Conservation (phyloP, 2,113 vertebrate species). For the Elachura formosa region DNA sequence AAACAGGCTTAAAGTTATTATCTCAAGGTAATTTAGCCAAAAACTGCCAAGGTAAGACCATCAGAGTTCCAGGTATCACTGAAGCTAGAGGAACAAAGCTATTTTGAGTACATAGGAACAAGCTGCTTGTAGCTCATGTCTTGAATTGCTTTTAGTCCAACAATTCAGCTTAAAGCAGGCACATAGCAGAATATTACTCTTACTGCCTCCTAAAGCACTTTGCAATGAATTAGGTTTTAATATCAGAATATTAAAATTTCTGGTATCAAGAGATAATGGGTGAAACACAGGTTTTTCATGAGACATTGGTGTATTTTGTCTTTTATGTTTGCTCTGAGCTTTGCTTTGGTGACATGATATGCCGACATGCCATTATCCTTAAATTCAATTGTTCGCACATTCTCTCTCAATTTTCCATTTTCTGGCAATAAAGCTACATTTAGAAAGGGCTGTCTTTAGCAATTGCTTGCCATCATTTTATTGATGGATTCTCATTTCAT, state of each 20-base stretch:
- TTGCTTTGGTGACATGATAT: conserved; percentile 32
- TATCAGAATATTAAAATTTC: conserved; percentile 44
- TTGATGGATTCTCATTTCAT: conserved; percentile 59
- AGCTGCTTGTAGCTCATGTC: rapidly evolving
- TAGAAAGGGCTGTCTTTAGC: conserved; percentile 53
- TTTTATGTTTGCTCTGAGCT: not conserved
- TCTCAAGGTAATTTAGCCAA: not conserved
- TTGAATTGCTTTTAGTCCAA: not conserved
- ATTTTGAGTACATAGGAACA: not conserved
- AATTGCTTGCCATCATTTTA: conserved; percentile 55
- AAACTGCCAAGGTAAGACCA: not conserved
- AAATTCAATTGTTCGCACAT: conserved; percentile 65
- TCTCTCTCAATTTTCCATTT: conserved; percentile 43
- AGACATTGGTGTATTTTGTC: not conserved
- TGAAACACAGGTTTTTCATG: conserved; percentile 27
- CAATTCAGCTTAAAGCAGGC: not conserved
- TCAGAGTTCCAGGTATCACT: not conserved
- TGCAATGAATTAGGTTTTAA: conserved; percentile 36
- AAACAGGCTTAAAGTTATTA: not conserved
- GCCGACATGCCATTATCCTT: conserved; percentile 57
- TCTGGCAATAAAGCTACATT: conserved; percentile 54
- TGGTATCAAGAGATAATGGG: conserved; percentile 11
- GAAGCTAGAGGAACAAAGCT: not conserved
- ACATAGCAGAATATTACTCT: not conserved
- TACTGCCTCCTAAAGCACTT: not conserved